Percentiles rank a stretch among this genome's conserved stretches.
phyloP scores from a whole-genome alignment of 1,140 invertebrate species.

The Steinernema feltiae region DNA sequence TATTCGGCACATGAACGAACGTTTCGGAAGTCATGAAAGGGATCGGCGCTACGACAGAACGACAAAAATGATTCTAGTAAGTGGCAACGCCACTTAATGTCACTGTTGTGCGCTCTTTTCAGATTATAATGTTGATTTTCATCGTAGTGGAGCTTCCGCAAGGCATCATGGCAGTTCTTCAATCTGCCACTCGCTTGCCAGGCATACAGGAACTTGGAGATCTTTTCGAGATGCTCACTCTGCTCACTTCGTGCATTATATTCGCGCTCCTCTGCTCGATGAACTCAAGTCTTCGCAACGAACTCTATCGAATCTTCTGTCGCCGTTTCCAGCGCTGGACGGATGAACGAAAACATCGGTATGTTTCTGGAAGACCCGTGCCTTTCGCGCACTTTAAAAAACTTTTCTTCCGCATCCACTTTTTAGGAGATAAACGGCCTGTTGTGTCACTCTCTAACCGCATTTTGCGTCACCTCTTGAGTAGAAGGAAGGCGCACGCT shows the following conservation, averaged over 20 bases:
- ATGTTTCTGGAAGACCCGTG: neutral
- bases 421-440: neutral
- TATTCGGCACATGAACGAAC: conserved; percentile 34
- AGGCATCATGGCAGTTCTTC: conserved; percentile 39
- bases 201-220: conserved; percentile 39
- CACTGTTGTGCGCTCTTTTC: conserved; percentile 18
- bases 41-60: conserved; percentile 45
- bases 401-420: neutral
- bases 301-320: neutral
- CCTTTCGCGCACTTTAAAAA: neutral
- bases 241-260: conserved; percentile 48
- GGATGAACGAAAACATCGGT: neutral
- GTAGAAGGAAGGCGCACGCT: neutral
- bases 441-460: neutral
- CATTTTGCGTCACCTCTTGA: neutral
- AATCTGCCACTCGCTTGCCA: conserved; percentile 20
- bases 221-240: conserved; percentile 45
- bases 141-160: conserved; percentile 48
- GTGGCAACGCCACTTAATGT: neutral
- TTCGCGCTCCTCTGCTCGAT: conserved; percentile 46
- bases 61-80: conserved; percentile 48
- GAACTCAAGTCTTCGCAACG: conserved; percentile 26
- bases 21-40: conserved; percentile 38
- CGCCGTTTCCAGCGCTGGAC: neutral
- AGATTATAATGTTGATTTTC: conserved; percentile 50